These are phyloP conservation scores for Sula dactylatra DNA, from an alignment of 2,113 vertebrate species.

Conservation along the genomic window DNA sequence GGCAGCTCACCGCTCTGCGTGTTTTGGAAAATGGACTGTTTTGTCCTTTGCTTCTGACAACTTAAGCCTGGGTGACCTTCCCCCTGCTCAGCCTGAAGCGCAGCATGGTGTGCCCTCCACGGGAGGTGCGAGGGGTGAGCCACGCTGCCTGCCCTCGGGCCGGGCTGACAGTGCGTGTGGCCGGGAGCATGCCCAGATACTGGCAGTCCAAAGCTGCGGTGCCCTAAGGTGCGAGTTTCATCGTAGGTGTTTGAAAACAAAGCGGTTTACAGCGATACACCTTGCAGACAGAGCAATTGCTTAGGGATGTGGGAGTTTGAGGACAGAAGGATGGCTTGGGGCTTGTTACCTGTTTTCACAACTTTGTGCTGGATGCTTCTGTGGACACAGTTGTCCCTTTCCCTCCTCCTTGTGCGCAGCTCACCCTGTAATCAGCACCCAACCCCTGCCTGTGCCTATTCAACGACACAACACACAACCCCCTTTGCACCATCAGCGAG, in stretches of 20 bases:
- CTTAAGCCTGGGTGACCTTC: not conserved
- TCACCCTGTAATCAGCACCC: not conserved
- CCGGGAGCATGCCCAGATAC: rapidly evolving
- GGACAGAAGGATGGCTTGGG: not conserved
- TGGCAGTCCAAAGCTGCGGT: not conserved
- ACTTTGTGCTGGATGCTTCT: not conserved
- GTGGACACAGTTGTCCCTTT: rapidly evolving
- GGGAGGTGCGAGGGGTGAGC: not conserved
- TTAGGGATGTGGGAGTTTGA: not conserved
- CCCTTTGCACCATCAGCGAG: not conserved
- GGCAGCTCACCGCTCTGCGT: not conserved
- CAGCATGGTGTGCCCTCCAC: rapidly evolving
- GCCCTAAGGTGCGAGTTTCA: rapidly evolving
- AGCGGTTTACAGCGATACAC: not conserved
- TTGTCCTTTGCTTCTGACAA: not conserved
- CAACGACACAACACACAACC: not conserved
- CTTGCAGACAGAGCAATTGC: not conserved
- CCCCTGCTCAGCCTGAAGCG: not conserved
- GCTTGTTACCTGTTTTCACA: rapidly evolving
- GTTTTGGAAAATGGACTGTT: not conserved
- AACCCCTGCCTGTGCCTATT: not conserved
- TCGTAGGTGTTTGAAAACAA: not conserved
- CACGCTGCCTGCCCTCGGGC: not conserved
- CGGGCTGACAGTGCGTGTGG: rapidly evolving
- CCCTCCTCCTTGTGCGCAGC: not conserved